Percentiles rank a stretch among this genome's conserved stretches.
phyloP scores from a whole-genome alignment of 2,888 invertebrate species.

The Brenthis daphne region DNA sequence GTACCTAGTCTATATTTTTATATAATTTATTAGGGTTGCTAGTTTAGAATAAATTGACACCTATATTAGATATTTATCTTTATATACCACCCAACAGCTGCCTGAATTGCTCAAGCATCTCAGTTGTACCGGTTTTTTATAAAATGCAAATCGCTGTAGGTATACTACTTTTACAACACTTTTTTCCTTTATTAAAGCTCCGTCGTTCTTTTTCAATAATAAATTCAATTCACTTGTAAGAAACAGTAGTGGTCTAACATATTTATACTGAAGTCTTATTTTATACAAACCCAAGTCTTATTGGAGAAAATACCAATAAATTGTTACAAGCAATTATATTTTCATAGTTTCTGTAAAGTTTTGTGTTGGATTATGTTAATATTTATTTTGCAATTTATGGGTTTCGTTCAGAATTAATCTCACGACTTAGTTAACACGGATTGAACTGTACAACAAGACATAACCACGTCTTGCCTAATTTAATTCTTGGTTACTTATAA shows the following conservation, averaged over 20 bases:
- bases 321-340: no score
- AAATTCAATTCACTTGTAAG: no score
- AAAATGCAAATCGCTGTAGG: slow-evolving; percentile 7
- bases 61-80: slow-evolving; percentile 16
- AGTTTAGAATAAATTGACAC: neutral
- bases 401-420: neutral
- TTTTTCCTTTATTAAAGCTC: neutral
- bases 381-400: neutral
- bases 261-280: no score
- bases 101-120: neutral
- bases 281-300: no score
- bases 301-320: no score
- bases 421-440: neutral
- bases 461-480: neutral
- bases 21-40: no score
- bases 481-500: slow-evolving; percentile 9
- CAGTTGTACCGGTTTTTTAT: slow-evolving; percentile 11
- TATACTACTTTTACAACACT: neutral
- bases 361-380: no score
- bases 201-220: no score
- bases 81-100: slow-evolving; percentile 10
- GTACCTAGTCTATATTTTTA: no score
- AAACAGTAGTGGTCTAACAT: no score
- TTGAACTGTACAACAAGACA: slow-evolving; percentile 5
- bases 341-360: no score